Conservation (phyloP, 2,113 vertebrate genomes). For the Strix aluco region DNA sequence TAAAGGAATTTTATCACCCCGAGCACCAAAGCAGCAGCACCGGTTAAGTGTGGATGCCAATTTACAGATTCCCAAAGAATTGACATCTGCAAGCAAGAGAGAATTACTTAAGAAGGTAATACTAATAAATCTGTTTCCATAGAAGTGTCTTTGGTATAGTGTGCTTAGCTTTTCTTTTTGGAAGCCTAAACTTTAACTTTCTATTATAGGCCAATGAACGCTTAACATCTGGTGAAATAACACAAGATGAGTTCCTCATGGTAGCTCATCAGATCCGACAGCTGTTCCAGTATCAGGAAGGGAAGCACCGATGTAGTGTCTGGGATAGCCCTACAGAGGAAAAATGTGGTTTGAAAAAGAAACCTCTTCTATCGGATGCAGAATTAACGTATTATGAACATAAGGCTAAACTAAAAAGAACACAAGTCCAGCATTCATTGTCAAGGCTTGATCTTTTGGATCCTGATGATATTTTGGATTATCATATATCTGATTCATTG, state of each 20-base stretch:
- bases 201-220: slow-evolving; percentile 85
- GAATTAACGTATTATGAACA: slow-evolving; percentile 92
- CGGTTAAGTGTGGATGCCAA: slow-evolving; percentile 96
- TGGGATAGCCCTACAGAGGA: slow-evolving; percentile 84
- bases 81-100: slow-evolving; percentile 92
- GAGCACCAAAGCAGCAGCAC: slow-evolving; percentile 88
- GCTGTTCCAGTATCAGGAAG: slow-evolving; percentile 96
- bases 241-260: slow-evolving; percentile 91
- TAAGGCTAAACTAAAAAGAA: slow-evolving; percentile 93
- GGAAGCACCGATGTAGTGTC: slow-evolving; percentile 85
- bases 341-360: slow-evolving; percentile 82
- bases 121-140: not conserved
- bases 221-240: slow-evolving; percentile 90
- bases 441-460: slow-evolving; percentile 82
- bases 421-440: slow-evolving; percentile 87
- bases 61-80: slow-evolving; percentile 93
- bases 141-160: not conserved
- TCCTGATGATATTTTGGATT: slow-evolving; percentile 78
- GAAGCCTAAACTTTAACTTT: not conserved
- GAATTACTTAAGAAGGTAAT: slow-evolving; percentile 92
- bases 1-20: slow-evolving; percentile 83
- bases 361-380: slow-evolving; percentile 83
- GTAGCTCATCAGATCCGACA: slow-evolving; percentile 94
- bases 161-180: not conserved
- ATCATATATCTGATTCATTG: slow-evolving; percentile 75